phyloP scores from a whole-genome alignment of 2,797 vertebrate genomes.

The Galago senegalensis region DNA sequence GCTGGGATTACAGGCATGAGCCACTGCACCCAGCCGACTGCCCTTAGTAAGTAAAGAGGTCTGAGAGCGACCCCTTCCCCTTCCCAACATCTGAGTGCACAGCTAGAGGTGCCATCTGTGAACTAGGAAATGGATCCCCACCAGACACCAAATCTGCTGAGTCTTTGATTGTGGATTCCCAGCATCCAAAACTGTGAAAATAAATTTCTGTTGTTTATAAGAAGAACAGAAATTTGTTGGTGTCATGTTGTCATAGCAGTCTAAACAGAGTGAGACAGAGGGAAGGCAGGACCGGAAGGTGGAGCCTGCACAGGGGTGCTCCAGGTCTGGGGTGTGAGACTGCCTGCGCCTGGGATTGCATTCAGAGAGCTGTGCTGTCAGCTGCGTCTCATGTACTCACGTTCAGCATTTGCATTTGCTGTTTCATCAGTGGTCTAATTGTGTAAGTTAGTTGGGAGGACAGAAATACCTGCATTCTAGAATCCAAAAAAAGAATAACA shows the following conservation, averaged over 20 bases:
- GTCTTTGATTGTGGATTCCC: background rate
- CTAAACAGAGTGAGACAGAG: background rate
- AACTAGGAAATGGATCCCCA: background rate
- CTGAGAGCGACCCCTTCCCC: background rate
- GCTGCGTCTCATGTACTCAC: background rate
- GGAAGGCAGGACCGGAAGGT: background rate
- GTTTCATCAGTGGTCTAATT: background rate
- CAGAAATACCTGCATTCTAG: conserved; percentile 50
- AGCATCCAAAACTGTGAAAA: background rate
- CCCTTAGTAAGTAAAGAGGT: background rate
- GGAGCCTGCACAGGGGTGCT: background rate
- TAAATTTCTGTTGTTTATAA: background rate
- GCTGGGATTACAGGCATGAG: no score
- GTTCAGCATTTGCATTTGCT: conserved; percentile 6
- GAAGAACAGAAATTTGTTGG: background rate
- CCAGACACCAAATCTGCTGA: background rate
- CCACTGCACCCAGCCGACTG: no score
- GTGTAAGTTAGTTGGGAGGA: conserved; percentile 32
- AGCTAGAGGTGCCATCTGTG: background rate
- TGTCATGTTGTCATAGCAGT: background rate
- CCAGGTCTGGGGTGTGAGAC: background rate
- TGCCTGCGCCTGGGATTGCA: background rate
- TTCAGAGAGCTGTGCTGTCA: background rate
- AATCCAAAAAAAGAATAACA: conserved; percentile 43
- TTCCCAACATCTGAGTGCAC: background rate